Conservation (phyloP, 2,888 invertebrate genomes). For the Cephus sareptanus region DNA sequence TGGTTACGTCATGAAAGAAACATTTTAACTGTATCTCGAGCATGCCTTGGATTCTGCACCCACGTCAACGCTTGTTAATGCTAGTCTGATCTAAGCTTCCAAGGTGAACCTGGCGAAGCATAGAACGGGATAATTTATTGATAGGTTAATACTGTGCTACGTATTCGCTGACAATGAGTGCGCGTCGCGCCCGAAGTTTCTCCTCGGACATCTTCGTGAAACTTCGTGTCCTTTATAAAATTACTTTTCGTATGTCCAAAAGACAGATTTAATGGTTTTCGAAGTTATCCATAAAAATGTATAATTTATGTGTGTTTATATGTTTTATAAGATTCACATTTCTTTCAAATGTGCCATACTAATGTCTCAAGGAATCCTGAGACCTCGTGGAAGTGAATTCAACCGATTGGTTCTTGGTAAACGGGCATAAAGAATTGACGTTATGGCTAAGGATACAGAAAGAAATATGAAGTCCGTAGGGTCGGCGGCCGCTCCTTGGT, state of each 20-base stretch:
- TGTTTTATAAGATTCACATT: neutral
- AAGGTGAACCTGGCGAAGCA: neutral
- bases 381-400: neutral
- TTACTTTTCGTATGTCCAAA: neutral
- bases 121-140: neutral
- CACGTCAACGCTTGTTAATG: conserved; percentile 19
- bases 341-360: neutral
- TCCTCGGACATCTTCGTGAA: neutral
- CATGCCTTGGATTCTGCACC: conserved; percentile 40
- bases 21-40: conserved; percentile 46
- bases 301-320: neutral
- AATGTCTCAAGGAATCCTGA: neutral
- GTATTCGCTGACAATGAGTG: neutral
- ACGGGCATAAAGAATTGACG: neutral
- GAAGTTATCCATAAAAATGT: neutral
- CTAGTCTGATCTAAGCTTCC: neutral
- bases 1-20: conserved; percentile 35
- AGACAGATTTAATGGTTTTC: neutral
- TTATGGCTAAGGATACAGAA: neutral
- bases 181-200: neutral
- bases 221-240: neutral
- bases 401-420: neutral
- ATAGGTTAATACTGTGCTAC: neutral
- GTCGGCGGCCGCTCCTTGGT: conserved; percentile 29
- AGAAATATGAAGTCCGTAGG: neutral